Base-by-base conservation (phyloP, 2,113 vertebrate species). In the Corydoras maculifer region DNA sequence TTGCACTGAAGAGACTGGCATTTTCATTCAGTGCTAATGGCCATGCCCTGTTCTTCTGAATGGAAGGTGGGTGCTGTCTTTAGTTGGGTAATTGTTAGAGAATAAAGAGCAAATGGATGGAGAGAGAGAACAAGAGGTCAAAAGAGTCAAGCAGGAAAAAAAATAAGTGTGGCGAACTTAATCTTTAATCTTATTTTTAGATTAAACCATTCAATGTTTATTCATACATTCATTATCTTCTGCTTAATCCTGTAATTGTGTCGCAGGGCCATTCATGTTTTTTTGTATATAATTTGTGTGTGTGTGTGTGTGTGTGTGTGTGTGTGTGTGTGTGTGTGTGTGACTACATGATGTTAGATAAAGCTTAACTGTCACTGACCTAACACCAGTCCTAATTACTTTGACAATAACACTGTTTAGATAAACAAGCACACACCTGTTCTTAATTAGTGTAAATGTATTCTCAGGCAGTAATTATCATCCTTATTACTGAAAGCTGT, bases 391-490 rank as follows among this genome's bases (percentile, higher is more conserved):
- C 49, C 64, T 67, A 61, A 67, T 62, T 67, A 73, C 43, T 65
- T 61, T 14, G 14, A 67, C 72, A 73, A 60, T 43, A 62, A 57
- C 31, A n/a, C 64, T 60, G 50, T 66, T 59, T 54, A 67, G 60
- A 67, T 49, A 73, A 43, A 68, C 63, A 59, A 50, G n/a, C 54
- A 57, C 54, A 59, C 64, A 73, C 59, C 64, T 67, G 64, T 58
- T 29, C 4, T 51, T 65, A 72, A 53, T 72, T 43, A 65, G 62
- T 35, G 48, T 61, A 30, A 67, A 58, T 49, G 31, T 35, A n/a
- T 53, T 51, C 43, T 67, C 64, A 67, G 51, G 60, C 49, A 67
- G 63, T 67, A 49, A 73, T 73, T 73, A 73, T 61, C 57, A 67
- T 29, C 58, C 64, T 73, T 57, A 61, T 67, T 73, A 73, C 50